Conservation (phyloP, 2,888 invertebrate genomes). For the Sabatieria punctata region DNA sequence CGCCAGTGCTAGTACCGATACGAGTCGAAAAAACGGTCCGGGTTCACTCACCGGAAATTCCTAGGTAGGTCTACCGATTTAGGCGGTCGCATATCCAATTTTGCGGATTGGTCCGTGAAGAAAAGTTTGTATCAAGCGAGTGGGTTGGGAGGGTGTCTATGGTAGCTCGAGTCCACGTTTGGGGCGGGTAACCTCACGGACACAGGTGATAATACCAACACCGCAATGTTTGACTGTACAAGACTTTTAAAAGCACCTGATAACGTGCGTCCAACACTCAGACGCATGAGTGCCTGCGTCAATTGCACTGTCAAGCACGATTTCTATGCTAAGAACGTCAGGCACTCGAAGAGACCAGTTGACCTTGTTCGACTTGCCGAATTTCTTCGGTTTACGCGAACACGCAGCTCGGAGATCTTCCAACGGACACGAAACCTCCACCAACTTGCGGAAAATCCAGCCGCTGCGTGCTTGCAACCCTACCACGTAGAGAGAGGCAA, state of each 20-base stretch:
- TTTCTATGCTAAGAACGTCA: slow-evolving; percentile 77
- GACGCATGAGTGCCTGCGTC: slow-evolving; percentile 79
- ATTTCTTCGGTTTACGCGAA: slow-evolving; percentile 1
- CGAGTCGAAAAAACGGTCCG: too few species aligned
- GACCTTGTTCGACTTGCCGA: slow-evolving; percentile 20
- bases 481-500: slow-evolving; percentile 19
- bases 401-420: slow-evolving; percentile 28
- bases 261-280: slow-evolving; percentile 88
- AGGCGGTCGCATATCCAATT: too few species aligned
- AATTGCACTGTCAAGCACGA: slow-evolving; percentile 65
- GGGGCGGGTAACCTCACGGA: too few species aligned
- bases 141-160: too few species aligned
- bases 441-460: slow-evolving; percentile 65
- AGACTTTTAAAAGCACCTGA: slow-evolving; percentile 41
- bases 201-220: too few species aligned
- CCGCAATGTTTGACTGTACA: too few species aligned
- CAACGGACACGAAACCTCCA: slow-evolving; percentile 70
- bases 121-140: too few species aligned
- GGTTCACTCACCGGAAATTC: too few species aligned
- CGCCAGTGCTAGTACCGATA: too few species aligned
- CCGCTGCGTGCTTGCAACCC: slow-evolving; percentile 75
- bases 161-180: too few species aligned
- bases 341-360: slow-evolving; percentile 52
- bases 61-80: too few species aligned
- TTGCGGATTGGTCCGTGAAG: too few species aligned